These are phyloP conservation scores for Thamnophis elegans DNA, from an alignment of 2,797 vertebrate species.

Conservation along the genomic window DNA sequence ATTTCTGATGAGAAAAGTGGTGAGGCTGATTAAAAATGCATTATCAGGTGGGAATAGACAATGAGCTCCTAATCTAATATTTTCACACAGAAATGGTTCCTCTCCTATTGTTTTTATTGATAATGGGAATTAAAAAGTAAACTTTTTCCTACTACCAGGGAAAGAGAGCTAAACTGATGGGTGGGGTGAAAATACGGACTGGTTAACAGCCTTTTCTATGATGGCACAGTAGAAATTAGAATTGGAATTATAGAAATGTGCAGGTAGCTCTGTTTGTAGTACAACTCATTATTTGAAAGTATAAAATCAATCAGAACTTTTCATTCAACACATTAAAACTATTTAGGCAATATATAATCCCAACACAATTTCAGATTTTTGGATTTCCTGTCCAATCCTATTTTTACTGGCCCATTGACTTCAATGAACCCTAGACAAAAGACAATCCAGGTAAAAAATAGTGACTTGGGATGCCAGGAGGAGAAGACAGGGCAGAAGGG, in stretches of 20 bases:
- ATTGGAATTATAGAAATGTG: not conserved
- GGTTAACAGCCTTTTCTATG: not conserved
- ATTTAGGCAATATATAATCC: not conserved
- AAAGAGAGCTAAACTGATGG: not conserved
- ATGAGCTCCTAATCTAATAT: not conserved
- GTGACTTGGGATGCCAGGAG: not conserved
- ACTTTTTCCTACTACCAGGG: not conserved
- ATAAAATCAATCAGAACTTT: not conserved
- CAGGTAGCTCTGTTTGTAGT: not conserved
- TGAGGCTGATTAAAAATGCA: not conserved
- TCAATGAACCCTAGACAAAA: not conserved
- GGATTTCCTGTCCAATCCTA: not conserved
- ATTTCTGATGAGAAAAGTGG: not conserved
- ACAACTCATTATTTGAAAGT: not conserved
- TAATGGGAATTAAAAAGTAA: not conserved
- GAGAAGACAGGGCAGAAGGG: not conserved
- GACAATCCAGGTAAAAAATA: not conserved
- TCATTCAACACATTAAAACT: not conserved
- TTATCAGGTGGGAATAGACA: not conserved
- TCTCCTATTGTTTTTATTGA: not conserved
- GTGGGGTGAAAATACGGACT: not conserved
- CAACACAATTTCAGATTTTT: not conserved
- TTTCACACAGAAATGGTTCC: not conserved
- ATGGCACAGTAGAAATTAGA: not conserved
- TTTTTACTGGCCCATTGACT: not conserved